phyloP scores from a whole-genome alignment of 30 jellyfish, hydroid and myxozoan genomes.

The Aurelia coerulea region DNA sequence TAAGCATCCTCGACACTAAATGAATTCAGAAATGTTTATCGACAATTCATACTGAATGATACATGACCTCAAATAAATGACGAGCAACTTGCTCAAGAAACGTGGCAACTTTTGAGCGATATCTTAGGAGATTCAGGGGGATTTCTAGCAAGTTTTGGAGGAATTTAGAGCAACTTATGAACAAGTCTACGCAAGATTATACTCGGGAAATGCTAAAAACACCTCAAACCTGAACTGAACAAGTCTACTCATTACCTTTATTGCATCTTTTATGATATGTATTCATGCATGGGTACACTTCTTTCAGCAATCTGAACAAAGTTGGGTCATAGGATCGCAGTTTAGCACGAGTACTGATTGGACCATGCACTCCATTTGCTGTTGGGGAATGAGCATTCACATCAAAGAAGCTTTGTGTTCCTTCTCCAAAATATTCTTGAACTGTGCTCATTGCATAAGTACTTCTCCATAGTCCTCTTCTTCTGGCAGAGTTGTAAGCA shows the following conservation, averaged over 20 bases:
- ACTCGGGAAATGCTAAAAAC: too few species aligned
- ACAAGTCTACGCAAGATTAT: too few species aligned
- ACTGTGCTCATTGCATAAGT: slow-evolving; percentile 77
- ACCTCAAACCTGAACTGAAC: too few species aligned
- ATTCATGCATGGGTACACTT: slow-evolving; percentile 80
- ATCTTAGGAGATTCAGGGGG: too few species aligned
- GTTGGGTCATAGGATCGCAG: slow-evolving; percentile 68
- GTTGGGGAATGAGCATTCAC: slow-evolving; percentile 71
- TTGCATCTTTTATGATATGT: slow-evolving; percentile 67
- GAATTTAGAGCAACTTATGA: too few species aligned
- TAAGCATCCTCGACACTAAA: too few species aligned
- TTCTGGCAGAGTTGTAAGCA: slow-evolving; percentile 67
- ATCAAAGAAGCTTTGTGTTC: slow-evolving; percentile 78
- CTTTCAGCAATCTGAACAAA: slow-evolving; percentile 56
- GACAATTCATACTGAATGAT: too few species aligned
- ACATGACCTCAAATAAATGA: too few species aligned
- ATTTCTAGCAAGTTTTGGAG: too few species aligned
- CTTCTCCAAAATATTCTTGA: slow-evolving; percentile 83
- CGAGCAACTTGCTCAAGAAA: too few species aligned
- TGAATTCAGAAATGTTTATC: too few species aligned
- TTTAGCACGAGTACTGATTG: slow-evolving; percentile 74
- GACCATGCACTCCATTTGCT: slow-evolving; percentile 78
- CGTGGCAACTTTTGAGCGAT: too few species aligned
- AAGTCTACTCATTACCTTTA: slow-evolving; percentile 23
- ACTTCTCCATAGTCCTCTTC: slow-evolving; percentile 77